Conservation (phyloP, 2,797 vertebrate species). For the Cynopterus sphinx region DNA sequence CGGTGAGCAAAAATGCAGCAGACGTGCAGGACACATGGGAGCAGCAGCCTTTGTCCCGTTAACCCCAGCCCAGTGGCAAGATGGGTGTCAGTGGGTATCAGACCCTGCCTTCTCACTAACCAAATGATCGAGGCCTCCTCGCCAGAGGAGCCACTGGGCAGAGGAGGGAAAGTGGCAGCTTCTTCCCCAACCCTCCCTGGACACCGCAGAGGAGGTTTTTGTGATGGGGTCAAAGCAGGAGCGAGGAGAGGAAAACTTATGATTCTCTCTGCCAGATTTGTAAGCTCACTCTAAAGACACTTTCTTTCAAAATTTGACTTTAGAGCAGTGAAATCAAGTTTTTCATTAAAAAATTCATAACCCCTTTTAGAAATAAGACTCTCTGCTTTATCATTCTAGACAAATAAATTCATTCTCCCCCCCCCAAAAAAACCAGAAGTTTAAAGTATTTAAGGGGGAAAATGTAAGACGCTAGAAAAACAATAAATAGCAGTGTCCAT, state of each 20-base stretch:
- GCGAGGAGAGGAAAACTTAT: background rate
- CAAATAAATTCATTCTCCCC: background rate
- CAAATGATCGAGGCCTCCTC: background rate
- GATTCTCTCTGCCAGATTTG: background rate
- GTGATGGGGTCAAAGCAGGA: background rate
- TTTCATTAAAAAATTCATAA: slow-evolving; percentile 33
- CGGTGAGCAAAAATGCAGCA: background rate
- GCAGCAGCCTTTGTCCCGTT: background rate
- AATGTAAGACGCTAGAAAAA: background rate
- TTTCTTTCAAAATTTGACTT: slow-evolving; percentile 20
- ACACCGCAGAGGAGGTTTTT: background rate
- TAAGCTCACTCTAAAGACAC: background rate
- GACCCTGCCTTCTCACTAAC: background rate
- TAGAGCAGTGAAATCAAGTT: background rate
- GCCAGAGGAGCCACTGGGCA: background rate
- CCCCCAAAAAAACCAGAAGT: background rate
- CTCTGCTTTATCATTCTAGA: background rate
- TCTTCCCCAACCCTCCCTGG: background rate
- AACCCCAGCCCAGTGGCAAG: background rate
- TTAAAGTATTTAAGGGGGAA: background rate
- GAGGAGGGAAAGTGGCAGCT: background rate
- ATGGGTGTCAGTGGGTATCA: background rate
- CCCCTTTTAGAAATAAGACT: background rate
- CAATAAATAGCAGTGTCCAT: background rate
- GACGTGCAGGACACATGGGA: background rate